Evolutionary conservation across 1,140 invertebrate genomes (phyloP).

Genomic region (Drosophila lacertosa): DNA sequence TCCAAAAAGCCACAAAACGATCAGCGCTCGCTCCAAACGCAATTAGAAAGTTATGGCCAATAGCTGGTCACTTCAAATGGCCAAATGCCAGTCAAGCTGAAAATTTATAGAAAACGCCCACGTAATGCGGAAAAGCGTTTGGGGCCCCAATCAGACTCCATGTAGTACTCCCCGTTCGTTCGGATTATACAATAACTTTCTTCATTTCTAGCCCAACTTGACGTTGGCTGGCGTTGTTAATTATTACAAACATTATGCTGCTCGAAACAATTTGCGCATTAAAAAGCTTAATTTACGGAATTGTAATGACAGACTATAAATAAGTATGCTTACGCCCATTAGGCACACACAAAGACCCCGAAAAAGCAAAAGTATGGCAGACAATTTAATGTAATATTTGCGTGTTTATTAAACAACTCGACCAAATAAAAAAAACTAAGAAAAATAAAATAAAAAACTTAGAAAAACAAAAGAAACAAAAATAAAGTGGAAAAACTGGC

Average conservation of each 20-base stretch:
- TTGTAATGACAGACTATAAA: conserved; percentile 78
- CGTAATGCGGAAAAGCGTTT: conserved; percentile 67
- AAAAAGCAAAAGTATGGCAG: conserved; percentile 50
- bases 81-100: conserved; percentile 14
- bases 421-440: conserved; percentile 34
- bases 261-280: conserved; percentile 76
- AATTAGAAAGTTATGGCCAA: conserved; percentile 68
- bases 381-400: conserved; percentile 77
- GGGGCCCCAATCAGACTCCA: conserved; percentile 4
- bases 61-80: conserved; percentile 50
- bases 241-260: conserved; percentile 70
- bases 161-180: neutral
- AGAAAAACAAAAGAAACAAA: conserved; percentile 20
- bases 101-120: conserved; percentile 50
- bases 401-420: conserved; percentile 76
- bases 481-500: conserved; percentile 61
- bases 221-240: conserved; percentile 38
- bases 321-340: conserved; percentile 77
- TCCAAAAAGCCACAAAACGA: conserved; percentile 44
- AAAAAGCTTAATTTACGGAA: conserved; percentile 80
- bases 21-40: conserved; percentile 35
- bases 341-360: conserved; percentile 34
- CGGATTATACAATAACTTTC: conserved; percentile 72
- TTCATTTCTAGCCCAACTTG: conserved; percentile 42
- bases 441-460: conserved; percentile 17